Evolutionary conservation across 1,140 invertebrate species (phyloP).

Genomic region (Hypsibius dujardini): DNA sequence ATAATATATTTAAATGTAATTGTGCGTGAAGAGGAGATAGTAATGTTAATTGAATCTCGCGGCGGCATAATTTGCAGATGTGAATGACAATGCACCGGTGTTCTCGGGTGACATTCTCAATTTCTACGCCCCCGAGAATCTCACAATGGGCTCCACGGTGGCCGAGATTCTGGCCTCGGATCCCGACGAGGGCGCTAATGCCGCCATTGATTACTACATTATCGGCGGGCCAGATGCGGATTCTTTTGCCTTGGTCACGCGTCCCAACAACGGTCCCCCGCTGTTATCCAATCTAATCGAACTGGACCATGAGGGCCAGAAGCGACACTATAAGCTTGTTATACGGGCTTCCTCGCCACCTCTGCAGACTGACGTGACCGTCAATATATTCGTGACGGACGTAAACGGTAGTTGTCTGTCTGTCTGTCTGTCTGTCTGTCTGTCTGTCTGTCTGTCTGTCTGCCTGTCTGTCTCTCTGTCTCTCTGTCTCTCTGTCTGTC

Average conservation of each 20-base stretch:
- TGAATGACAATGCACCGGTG: slow-evolving; percentile 36
- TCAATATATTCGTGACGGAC: slow-evolving; percentile 72
- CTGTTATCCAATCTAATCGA: slow-evolving; percentile 40
- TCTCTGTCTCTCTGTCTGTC: too few species aligned
- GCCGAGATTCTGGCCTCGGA: slow-evolving; percentile 75
- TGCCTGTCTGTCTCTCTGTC: not conserved
- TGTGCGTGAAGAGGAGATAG: too few species aligned
- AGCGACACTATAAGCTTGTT: slow-evolving; percentile 68
- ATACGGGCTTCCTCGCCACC: slow-evolving; percentile 66
- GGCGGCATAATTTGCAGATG: slow-evolving; percentile 17
- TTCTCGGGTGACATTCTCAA: slow-evolving; percentile 72
- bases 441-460: too few species aligned
- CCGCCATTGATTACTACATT: slow-evolving; percentile 75
- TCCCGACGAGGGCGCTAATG: slow-evolving; percentile 80
- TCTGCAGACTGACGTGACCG: slow-evolving; percentile 64
- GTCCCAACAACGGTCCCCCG: slow-evolving; percentile 54
- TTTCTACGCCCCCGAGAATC: slow-evolving; percentile 76
- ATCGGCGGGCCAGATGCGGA: slow-evolving; percentile 71
- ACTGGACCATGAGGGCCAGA: slow-evolving; percentile 75
- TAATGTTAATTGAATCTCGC: slow-evolving; percentile 18
- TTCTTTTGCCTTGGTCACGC: slow-evolving; percentile 51
- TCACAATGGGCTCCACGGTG: slow-evolving; percentile 72
- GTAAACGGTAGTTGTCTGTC: slow-evolving; percentile 52
- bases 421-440: too few species aligned
- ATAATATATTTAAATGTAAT: too few species aligned